phyloP scores from a whole-genome alignment of 2,113 vertebrate genomes.

The Aegotheles bennettii region DNA sequence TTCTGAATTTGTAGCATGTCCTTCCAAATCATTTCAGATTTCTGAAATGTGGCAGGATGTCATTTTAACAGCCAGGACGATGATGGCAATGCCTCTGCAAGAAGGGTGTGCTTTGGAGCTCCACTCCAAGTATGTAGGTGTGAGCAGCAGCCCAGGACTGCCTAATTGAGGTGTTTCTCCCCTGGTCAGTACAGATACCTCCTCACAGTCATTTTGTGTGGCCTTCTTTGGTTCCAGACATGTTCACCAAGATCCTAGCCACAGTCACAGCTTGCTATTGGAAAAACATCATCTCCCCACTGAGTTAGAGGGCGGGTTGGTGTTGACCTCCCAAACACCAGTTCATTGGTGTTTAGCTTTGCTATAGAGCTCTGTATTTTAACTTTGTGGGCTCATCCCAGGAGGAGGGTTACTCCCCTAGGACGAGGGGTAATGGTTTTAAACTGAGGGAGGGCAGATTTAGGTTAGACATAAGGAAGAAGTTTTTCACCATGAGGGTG shows the following conservation, averaged over 20 bases:
- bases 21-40: not conserved
- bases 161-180: not conserved
- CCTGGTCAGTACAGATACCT: not conserved
- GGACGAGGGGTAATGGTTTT: too few relatives aligned
- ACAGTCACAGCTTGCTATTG: not conserved
- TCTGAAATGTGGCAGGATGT: too few relatives aligned
- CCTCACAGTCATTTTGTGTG: not conserved
- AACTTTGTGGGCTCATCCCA: not conserved
- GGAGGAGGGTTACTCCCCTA: too few relatives aligned
- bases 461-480: too few relatives aligned
- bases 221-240: not conserved
- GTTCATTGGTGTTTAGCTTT: not conserved
- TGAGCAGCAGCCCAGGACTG: not conserved
- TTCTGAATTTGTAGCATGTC: not conserved
- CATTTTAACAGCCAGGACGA: not conserved
- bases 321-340: not conserved
- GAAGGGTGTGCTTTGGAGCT: not conserved
- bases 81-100: not conserved
- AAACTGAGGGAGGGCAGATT: too few relatives aligned
- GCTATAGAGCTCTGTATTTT: not conserved
- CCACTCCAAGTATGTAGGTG: not conserved
- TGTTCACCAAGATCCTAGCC: not conserved
- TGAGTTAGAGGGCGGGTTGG: not conserved
- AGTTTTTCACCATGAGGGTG: too few relatives aligned
- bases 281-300: not conserved